These are phyloP conservation scores for Heptranchias perlo DNA, from an alignment of 2,113 vertebrate genomes.

Conservation along the genomic window DNA sequence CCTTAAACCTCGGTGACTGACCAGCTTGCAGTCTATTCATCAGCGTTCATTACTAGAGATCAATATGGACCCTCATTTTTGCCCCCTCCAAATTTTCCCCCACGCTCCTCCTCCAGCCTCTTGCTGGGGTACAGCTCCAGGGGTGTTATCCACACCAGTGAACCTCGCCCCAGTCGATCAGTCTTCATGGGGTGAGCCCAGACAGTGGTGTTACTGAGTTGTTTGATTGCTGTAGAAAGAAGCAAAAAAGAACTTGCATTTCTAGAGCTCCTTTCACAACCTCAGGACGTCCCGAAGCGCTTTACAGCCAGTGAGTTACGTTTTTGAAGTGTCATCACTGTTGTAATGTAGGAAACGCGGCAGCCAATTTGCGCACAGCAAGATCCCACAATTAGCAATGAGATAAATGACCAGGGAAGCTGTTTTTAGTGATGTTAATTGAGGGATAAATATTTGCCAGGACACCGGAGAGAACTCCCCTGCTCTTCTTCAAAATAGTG, in stretches of 20 bases:
- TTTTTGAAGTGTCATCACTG: background rate
- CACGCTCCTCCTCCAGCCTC: background rate
- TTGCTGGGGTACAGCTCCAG: background rate
- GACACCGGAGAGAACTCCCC: too few relatives aligned
- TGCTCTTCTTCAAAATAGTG: too few relatives aligned
- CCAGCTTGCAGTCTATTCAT: background rate
- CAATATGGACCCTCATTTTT: background rate
- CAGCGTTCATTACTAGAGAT: background rate
- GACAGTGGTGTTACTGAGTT: too few relatives aligned
- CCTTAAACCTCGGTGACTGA: background rate
- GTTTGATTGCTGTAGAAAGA: background rate
- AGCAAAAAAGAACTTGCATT: background rate
- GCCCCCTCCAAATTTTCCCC: background rate
- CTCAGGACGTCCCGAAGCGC: background rate
- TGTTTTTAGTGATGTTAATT: background rate
- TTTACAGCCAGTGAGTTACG: background rate
- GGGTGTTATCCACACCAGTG: background rate
- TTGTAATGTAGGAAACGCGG: background rate
- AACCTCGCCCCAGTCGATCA: background rate
- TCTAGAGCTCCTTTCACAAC: background rate
- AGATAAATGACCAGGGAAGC: background rate
- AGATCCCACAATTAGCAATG: background rate
- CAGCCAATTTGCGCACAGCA: background rate
- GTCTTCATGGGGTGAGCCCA: background rate
- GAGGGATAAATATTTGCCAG: background rate